Conservation (phyloP, 2,797 vertebrate species). For the Scomberomorus guttatus region DNA sequence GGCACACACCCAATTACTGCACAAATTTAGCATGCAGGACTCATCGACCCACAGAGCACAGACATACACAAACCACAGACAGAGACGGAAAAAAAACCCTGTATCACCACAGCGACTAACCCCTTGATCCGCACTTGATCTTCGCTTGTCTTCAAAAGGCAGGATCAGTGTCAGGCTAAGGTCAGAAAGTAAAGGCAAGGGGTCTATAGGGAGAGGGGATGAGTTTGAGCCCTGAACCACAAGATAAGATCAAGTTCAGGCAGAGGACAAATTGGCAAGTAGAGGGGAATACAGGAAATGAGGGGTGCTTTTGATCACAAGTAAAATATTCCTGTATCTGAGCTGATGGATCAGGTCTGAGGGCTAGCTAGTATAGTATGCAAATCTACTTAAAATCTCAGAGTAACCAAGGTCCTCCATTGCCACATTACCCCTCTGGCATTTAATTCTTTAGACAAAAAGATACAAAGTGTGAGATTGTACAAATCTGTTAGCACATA, state of each 20-base stretch:
- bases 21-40: conserved; percentile 49
- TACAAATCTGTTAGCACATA: conserved; percentile 3
- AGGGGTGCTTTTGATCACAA: conserved; percentile 1
- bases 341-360: background rate
- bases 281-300: conserved; percentile 11
- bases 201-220: conserved; percentile 49
- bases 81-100: conserved; percentile 13
- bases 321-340: background rate
- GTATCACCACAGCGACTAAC: conserved; percentile 56
- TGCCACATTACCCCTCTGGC: background rate
- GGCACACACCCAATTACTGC: conserved; percentile 44
- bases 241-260: conserved; percentile 66
- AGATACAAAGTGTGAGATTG: background rate
- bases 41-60: conserved; percentile 34
- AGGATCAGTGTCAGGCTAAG: conserved; percentile 71
- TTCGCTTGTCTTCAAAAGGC: conserved; percentile 75
- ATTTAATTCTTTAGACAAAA: no score
- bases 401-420: background rate
- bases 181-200: conserved; percentile 67
- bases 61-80: conserved; percentile 50
- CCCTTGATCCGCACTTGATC: conserved; percentile 71
- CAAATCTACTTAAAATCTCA: conserved; percentile 12
- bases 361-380: background rate
- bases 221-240: conserved; percentile 52
- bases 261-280: conserved; percentile 56